A percentile compares a stretch with the other conserved stretches of the same genome.
Conservation (phyloP, 2,888 invertebrate species). For the Drosophila histrio region DNA sequence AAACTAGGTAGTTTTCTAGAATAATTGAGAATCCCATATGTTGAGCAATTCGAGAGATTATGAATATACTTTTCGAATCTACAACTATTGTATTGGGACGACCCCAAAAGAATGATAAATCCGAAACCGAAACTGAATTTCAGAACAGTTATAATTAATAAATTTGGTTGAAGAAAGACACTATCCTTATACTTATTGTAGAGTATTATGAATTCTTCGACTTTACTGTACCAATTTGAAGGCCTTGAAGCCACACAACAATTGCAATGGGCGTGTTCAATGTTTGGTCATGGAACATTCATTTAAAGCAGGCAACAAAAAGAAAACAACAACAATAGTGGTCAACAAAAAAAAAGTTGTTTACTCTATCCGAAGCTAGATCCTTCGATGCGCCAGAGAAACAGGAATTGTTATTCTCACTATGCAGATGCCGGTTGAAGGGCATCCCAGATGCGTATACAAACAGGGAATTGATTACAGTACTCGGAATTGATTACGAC, state of each 20-base stretch:
- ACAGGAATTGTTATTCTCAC: not conserved
- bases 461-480: not conserved
- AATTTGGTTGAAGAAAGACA: too few relatives aligned
- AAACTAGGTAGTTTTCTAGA: too few relatives aligned
- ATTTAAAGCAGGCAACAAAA: conserved; percentile 2
- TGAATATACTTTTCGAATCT: not conserved
- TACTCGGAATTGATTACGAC: conserved; percentile 10
- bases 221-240: not conserved
- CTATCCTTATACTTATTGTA: not conserved
- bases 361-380: not conserved
- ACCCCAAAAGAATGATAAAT: too few relatives aligned
- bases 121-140: too few relatives aligned
- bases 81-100: too few relatives aligned
- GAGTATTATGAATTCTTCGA: conserved; percentile 17
- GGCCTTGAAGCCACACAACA: conserved; percentile 10
- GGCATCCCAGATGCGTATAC: conserved; percentile 1
- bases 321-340: not conserved
- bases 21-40: too few relatives aligned
- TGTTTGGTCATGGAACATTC: conserved; percentile 35
- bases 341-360: conserved; percentile 17
- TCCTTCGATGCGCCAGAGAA: not conserved
- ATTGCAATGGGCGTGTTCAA: conserved; percentile 43
- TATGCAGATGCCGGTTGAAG: not conserved
- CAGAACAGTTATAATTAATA: too few relatives aligned
- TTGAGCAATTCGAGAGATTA: not conserved